A percentile compares a stretch with the other conserved stretches of the same genome.
Conservation (phyloP, 2,113 vertebrate genomes). For the Takifugu flavidus region DNA sequence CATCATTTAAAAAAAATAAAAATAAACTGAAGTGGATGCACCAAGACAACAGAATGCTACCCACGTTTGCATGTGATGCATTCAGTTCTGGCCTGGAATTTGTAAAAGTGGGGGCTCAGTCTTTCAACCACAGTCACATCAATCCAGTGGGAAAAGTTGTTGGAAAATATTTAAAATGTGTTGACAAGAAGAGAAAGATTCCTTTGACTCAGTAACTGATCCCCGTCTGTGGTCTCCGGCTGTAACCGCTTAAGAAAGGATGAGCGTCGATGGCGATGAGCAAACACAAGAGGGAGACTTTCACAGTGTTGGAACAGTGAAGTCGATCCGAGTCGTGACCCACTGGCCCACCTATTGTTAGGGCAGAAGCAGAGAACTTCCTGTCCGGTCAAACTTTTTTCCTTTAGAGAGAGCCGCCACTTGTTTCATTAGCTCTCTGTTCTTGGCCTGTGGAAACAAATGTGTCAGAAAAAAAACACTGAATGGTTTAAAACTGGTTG, state of each 20-base stretch:
- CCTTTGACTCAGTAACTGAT: constrained; percentile 42
- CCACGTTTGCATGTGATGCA: constrained; percentile 54
- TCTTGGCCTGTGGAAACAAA: constrained; percentile 85
- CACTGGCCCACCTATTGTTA: constrained; percentile 69
- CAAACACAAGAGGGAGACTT: constrained; percentile 67
- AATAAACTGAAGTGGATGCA: constrained; percentile 54
- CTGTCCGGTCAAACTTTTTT: constrained; percentile 97
- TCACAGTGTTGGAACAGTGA: constrained; percentile 78
- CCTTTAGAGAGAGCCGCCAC: constrained; percentile 97
- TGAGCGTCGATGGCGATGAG: constrained; percentile 48
- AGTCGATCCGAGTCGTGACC: constrained; percentile 48
- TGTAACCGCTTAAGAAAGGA: constrained; percentile 42
- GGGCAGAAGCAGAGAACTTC: constrained; percentile 88
- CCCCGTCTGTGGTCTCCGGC: constrained; percentile 55
- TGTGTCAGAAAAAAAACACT: constrained; percentile 28
- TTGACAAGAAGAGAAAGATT: constrained; percentile 45
- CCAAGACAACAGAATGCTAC: constrained; percentile 48
- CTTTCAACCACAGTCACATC: constrained; percentile 42
- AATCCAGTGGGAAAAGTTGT: constrained; percentile 49
- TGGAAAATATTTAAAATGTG: constrained; percentile 62
- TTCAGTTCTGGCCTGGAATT: constrained; percentile 65
- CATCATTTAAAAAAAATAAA: constrained; percentile 34
- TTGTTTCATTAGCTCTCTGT: constrained; percentile 97
- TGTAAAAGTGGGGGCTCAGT: constrained; percentile 43
- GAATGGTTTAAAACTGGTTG: no score